Evolutionary conservation across 2,797 vertebrate genomes (phyloP).

Genomic region (Danio aesculapii): DNA sequence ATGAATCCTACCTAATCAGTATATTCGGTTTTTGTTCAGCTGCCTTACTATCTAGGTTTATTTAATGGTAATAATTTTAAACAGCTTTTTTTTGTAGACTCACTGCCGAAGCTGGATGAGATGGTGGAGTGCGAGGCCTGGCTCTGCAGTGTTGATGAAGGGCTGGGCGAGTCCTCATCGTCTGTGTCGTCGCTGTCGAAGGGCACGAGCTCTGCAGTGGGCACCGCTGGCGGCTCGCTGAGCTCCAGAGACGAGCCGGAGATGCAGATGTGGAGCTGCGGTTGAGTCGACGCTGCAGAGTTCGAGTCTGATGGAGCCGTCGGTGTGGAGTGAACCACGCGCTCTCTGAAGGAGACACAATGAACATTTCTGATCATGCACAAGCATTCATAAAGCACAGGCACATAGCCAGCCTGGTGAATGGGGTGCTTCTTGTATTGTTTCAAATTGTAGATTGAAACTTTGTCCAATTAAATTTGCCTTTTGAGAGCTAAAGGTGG

Average conservation of each 20-base stretch:
- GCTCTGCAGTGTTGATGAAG: conserved; percentile 95
- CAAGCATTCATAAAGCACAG: too few species aligned
- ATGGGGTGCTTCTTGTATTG: too few species aligned
- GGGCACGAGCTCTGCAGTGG: conserved; percentile 88
- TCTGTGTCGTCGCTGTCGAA: conserved; percentile 97
- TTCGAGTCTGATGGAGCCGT: conserved; percentile 60
- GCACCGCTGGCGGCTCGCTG: conserved; percentile 76
- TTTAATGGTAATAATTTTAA: not conserved
- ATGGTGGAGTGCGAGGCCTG: conserved; percentile 97
- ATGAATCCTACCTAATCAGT: too few species aligned
- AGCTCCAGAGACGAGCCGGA: conserved; percentile 90
- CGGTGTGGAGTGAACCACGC: conserved; percentile 50
- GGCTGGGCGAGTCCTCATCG: conserved; percentile 95
- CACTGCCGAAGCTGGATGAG: conserved; percentile 95
- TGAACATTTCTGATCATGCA: not conserved
- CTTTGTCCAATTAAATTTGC: too few species aligned
- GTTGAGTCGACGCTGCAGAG: conserved; percentile 64
- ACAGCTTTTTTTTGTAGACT: conserved; percentile 67
- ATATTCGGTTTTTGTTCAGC: too few species aligned
- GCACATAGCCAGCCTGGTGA: too few species aligned
- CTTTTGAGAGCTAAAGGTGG: too few species aligned
- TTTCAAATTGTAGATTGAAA: too few species aligned
- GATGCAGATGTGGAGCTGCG: conserved; percentile 96
- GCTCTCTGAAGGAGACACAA: conserved; percentile 70
- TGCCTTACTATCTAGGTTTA: too few species aligned